Conservation (phyloP, 2,888 invertebrate species). For the Nomada hirtipes region DNA sequence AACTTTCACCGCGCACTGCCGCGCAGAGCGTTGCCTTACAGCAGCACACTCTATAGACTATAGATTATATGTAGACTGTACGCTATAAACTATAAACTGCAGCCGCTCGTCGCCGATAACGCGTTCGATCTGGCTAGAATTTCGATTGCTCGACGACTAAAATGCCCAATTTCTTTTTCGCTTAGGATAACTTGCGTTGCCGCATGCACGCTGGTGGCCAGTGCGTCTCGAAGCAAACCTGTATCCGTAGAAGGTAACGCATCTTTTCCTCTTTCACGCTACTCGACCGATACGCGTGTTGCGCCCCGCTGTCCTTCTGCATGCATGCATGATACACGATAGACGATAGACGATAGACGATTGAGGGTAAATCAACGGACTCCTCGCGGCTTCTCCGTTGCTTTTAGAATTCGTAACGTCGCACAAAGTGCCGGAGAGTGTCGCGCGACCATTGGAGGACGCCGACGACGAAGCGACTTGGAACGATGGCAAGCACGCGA, state of each 20-base stretch:
- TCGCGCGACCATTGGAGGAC: slow-evolving; percentile 78
- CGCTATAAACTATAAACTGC: too few species aligned
- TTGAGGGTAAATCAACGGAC: too few species aligned
- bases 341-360: background rate
- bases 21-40: slow-evolving; percentile 45
- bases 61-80: too few species aligned
- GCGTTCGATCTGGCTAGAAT: slow-evolving; percentile 28
- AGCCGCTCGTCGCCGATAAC: slow-evolving; percentile 49
- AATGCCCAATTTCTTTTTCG: slow-evolving; percentile 60
- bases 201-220: slow-evolving; percentile 85
- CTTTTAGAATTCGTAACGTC: slow-evolving; percentile 88
- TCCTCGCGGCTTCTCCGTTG: too few species aligned
- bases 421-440: slow-evolving; percentile 88
- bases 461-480: slow-evolving; percentile 69
- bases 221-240: slow-evolving; percentile 76
- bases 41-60: too few species aligned
- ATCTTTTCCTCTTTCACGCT: background rate
- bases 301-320: too few species aligned
- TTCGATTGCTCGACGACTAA: background rate
- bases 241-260: slow-evolving; percentile 63
- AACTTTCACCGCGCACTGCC: slow-evolving; percentile 76
- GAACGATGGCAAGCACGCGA: slow-evolving; percentile 68
- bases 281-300: too few species aligned
- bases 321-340: background rate
- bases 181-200: slow-evolving; percentile 86